Percentiles rank a stretch among this genome's conserved stretches.
phyloP scores from a whole-genome alignment of 2,888 invertebrate species.

The Papilio protenor region DNA sequence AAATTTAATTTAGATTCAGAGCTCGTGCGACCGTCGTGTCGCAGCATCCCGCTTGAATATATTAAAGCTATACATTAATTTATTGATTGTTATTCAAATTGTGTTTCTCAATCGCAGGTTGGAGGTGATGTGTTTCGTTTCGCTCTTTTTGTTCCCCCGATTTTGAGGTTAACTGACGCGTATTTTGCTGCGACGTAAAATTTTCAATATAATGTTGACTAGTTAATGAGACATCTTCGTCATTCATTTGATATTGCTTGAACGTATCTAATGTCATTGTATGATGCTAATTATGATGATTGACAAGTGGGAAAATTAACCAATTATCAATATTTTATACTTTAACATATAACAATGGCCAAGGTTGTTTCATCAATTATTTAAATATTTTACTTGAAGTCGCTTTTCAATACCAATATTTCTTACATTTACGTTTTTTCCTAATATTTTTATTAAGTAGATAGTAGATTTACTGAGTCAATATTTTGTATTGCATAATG shows the following conservation, averaged over 20 bases:
- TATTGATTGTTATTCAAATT: slow-evolving; percentile 85
- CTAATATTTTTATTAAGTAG: background rate
- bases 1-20: slow-evolving; percentile 82
- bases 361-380: slow-evolving; percentile 46
- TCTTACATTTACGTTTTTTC: background rate
- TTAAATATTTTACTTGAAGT: slow-evolving; percentile 41
- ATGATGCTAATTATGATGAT: slow-evolving; percentile 52
- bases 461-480: background rate
- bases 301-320: slow-evolving; percentile 65
- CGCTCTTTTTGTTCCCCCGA: slow-evolving; percentile 69
- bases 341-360: slow-evolving; percentile 40
- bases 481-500: background rate
- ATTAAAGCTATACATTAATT: slow-evolving; percentile 82
- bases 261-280: slow-evolving; percentile 67
- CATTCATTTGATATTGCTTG: slow-evolving; percentile 58
- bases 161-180: slow-evolving; percentile 69
- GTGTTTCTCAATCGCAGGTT: slow-evolving; percentile 82
- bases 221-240: slow-evolving; percentile 59
- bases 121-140: slow-evolving; percentile 77
- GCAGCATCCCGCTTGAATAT: slow-evolving; percentile 78
- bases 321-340: slow-evolving; percentile 43
- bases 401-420: background rate
- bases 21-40: slow-evolving; percentile 74
- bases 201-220: slow-evolving; percentile 62
- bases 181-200: slow-evolving; percentile 63